phyloP scores from a whole-genome alignment of 2,113 vertebrate species.

The Xiphophorus maculatus region DNA sequence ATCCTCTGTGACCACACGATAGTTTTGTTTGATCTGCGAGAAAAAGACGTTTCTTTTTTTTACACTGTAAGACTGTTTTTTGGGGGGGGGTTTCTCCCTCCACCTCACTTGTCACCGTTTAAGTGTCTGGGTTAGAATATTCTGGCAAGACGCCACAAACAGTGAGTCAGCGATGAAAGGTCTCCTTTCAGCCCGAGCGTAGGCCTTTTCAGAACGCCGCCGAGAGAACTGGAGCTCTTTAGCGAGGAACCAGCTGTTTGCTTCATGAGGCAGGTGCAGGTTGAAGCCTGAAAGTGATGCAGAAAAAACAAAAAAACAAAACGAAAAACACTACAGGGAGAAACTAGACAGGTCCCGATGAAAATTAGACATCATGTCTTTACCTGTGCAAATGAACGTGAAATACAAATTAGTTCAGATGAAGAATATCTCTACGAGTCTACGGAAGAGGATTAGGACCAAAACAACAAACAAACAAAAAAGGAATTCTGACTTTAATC shows the following conservation, averaged over 20 bases:
- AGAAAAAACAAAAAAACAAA: not conserved
- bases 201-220: not conserved
- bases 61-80: not conserved
- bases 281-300: not conserved
- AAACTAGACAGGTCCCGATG: not conserved
- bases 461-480: too few relatives aligned
- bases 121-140: not conserved
- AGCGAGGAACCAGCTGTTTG: not conserved
- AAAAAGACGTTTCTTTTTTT: not conserved
- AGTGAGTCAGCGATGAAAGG: not conserved
- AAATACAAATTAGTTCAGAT: not conserved
- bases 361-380: not conserved
- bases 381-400: not conserved
- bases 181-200: slow-evolving; percentile 1
- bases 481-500: too few relatives aligned
- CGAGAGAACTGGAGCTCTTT: not conserved
- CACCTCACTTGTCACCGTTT: not conserved
- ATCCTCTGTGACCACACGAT: not conserved
- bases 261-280: not conserved
- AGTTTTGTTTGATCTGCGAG: not conserved
- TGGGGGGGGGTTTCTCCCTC: too few relatives aligned
- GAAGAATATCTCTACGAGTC: too few relatives aligned
- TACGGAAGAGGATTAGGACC: too few relatives aligned
- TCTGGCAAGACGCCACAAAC: not conserved
- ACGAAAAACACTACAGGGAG: not conserved